Conservation (phyloP, 2,113 vertebrate genomes). For the Grammomys surdaster region DNA sequence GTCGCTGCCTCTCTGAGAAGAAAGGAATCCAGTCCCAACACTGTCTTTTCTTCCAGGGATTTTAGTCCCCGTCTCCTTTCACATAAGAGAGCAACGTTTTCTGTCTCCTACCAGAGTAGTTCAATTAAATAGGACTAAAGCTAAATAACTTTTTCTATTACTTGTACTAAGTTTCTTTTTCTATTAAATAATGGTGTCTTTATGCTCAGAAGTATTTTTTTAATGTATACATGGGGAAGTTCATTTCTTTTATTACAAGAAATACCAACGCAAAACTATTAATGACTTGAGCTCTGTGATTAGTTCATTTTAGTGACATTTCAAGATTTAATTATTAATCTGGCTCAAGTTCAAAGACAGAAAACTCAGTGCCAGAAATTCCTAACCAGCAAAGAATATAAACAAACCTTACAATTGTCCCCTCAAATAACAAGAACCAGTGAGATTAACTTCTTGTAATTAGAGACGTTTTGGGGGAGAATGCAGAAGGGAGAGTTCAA, state of each 20-base stretch:
- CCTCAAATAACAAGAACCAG: conserved; percentile 65
- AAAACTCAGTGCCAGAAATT: conserved; percentile 75
- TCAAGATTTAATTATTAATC: conserved; percentile 79
- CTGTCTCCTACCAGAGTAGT: conserved; percentile 66
- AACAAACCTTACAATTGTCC: conserved; percentile 70
- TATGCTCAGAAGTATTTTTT: conserved; percentile 58
- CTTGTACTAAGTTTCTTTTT: conserved; percentile 63
- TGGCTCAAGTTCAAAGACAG: conserved; percentile 76
- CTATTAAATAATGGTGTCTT: conserved; percentile 72
- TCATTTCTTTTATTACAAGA: conserved; percentile 67
- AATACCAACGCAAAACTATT: conserved; percentile 71
- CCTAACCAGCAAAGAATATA: conserved; percentile 61
- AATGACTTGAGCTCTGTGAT: conserved; percentile 75
- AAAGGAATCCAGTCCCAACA: conserved; percentile 17
- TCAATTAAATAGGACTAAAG: conserved; percentile 70
- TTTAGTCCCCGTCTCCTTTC: background rate
- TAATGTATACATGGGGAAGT: conserved; percentile 1
- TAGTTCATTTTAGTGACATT: conserved; percentile 81
- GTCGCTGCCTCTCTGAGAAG: background rate
- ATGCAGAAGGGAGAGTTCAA: conserved; percentile 51
- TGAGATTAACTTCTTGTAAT: conserved; percentile 75
- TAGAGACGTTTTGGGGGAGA: conserved; percentile 75
- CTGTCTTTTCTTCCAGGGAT: conserved; percentile 22
- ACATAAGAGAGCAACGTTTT: conserved; percentile 43
- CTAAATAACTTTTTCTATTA: conserved; percentile 77